These are phyloP conservation scores for Elephantulus edwardii DNA, from an alignment of 2,113 vertebrate species.

Conservation along the genomic window DNA sequence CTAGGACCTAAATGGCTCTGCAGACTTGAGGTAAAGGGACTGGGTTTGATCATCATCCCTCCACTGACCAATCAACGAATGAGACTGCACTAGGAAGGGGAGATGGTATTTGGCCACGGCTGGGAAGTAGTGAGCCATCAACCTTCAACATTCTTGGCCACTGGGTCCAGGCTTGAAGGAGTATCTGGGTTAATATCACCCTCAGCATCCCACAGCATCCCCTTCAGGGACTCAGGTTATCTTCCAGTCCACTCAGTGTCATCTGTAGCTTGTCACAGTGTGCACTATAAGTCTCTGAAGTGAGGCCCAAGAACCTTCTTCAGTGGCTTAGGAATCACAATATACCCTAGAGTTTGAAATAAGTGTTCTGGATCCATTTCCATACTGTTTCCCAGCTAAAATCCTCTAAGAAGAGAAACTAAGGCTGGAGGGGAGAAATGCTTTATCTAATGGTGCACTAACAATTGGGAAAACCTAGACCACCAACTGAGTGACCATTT, in stretches of 20 bases:
- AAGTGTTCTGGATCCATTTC: background rate
- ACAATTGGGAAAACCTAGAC: background rate
- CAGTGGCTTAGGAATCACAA: background rate
- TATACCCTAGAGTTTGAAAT: background rate
- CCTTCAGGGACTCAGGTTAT: background rate
- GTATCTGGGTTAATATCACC: background rate
- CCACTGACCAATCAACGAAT: too few relatives aligned
- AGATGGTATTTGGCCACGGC: accelerated
- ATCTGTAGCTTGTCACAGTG: background rate
- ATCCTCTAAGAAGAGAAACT: background rate
- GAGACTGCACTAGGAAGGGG: background rate
- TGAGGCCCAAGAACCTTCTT: background rate
- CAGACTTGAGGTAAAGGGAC: accelerated
- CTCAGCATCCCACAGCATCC: accelerated
- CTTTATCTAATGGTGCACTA: background rate
- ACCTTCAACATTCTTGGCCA: background rate
- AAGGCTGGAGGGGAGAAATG: background rate
- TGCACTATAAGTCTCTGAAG: too few relatives aligned
- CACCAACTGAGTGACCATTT: background rate
- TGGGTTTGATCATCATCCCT: background rate
- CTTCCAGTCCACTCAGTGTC: accelerated
- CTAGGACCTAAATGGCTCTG: accelerated
- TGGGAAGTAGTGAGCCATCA: background rate
- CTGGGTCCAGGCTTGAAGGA: background rate
- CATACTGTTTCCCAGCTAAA: background rate